phyloP scores from a whole-genome alignment of 2,797 vertebrate species.

The Halcyon badia region DNA sequence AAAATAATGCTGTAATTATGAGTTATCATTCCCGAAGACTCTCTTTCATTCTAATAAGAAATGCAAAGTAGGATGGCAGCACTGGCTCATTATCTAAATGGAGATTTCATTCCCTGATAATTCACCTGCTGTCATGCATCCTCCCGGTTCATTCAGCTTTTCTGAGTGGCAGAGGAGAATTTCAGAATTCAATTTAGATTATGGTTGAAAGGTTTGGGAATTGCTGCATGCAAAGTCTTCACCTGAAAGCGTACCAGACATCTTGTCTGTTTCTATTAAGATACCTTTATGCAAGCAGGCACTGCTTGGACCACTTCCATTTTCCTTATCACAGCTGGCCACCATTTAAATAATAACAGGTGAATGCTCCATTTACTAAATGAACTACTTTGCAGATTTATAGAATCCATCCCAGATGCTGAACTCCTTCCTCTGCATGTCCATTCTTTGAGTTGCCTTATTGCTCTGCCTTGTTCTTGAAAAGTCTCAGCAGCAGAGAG shows the following conservation, averaged over 20 bases:
- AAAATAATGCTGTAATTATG: slow-evolving; percentile 65
- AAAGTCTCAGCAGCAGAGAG: slow-evolving; percentile 9
- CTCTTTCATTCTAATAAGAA: slow-evolving; percentile 13
- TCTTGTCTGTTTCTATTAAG: not conserved
- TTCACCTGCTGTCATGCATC: not conserved
- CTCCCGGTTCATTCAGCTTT: not conserved
- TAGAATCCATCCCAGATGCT: slow-evolving; percentile 8
- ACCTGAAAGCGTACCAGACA: not conserved
- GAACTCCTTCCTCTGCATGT: not conserved
- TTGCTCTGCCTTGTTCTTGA: slow-evolving; percentile 24
- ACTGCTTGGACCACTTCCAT: not conserved
- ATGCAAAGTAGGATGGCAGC: slow-evolving; percentile 48
- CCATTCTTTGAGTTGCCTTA: slow-evolving; percentile 39
- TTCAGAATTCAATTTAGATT: slow-evolving; percentile 23
- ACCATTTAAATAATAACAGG: not conserved
- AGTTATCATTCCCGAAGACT: slow-evolving; percentile 14
- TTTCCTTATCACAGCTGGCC: not conserved
- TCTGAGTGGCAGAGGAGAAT: not conserved
- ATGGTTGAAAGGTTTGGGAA: not conserved
- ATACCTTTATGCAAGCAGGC: not conserved
- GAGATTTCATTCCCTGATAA: slow-evolving; percentile 36
- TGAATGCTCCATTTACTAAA: slow-evolving; percentile 63
- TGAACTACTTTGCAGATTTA: slow-evolving; percentile 56
- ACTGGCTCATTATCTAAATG: slow-evolving; percentile 62
- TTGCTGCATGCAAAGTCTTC: not conserved